These are phyloP conservation scores for Urocynchramus pylzowi DNA, from an alignment of 2,113 vertebrate genomes.

Conservation along the genomic window DNA sequence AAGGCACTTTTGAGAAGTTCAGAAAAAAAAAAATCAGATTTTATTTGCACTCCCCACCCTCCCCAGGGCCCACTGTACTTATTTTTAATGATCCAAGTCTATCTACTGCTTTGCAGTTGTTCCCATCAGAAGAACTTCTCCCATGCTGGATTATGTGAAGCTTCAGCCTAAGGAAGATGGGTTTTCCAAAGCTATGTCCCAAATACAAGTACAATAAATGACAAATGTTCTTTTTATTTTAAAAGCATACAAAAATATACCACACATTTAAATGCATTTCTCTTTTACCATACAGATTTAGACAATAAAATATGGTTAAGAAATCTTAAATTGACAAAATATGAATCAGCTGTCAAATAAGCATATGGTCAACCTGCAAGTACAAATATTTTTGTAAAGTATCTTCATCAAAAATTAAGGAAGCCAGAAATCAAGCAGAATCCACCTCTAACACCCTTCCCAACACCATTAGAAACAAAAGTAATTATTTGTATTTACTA, in stretches of 20 bases:
- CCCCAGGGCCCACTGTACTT: background rate
- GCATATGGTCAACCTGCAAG: background rate
- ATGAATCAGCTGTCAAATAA: background rate
- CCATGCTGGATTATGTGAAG: background rate
- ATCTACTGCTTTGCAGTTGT: background rate
- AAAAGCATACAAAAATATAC: background rate
- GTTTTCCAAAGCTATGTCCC: background rate
- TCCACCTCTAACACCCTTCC: background rate
- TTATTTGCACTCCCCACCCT: background rate
- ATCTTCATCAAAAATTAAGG: background rate
- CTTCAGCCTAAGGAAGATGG: background rate
- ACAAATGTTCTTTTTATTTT: constrained; percentile 17
- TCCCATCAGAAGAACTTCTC: background rate
- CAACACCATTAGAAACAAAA: background rate
- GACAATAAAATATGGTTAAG: background rate
- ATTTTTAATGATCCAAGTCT: background rate
- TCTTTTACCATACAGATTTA: background rate
- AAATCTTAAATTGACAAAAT: background rate
- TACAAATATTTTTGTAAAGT: background rate
- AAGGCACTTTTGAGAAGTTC: background rate
- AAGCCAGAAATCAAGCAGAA: background rate
- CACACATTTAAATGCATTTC: background rate
- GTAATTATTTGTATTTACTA: background rate
- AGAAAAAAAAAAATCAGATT: background rate
- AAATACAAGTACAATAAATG: background rate